Evolutionary conservation across 2,888 invertebrate species (phyloP).

Genomic region (Crematogaster levior): DNA sequence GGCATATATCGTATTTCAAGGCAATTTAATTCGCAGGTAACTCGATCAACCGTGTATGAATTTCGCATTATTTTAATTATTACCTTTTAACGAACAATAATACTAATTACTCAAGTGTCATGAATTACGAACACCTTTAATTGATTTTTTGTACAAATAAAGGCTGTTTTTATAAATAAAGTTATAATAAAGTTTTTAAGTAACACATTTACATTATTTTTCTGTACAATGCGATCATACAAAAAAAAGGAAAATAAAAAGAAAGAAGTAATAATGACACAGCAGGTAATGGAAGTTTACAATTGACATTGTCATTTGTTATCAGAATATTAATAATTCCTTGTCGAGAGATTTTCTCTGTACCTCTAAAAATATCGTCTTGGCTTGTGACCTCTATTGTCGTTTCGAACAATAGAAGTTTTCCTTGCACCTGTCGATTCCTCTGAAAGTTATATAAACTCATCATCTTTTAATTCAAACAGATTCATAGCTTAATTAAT

Average conservation of each 20-base stretch:
- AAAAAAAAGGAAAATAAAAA: neutral
- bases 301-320: slow-evolving; percentile 15
- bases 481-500: neutral
- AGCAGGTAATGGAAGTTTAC: neutral
- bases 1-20: slow-evolving; percentile 11
- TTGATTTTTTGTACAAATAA: neutral
- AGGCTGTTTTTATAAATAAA: too few relatives aligned
- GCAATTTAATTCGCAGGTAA: slow-evolving; percentile 35
- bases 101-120: neutral
- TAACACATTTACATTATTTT: neutral
- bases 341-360: slow-evolving; percentile 8
- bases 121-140: neutral
- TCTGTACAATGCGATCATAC: neutral
- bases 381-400: slow-evolving; percentile 2
- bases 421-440: neutral
- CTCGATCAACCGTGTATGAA: neutral
- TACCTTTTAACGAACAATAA: neutral
- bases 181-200: too few relatives aligned
- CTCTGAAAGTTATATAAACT: neutral
- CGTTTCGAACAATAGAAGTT: neutral
- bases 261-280: neutral
- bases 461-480: slow-evolving; percentile 3
- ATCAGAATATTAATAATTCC: slow-evolving; percentile 16
- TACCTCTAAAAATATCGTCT: slow-evolving; percentile 15
- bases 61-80: slow-evolving; percentile 20